Evolutionary conservation across 2,888 invertebrate species (phyloP), one percentile per base, ranked within the genome.

Genomic region (Diaprepes abbreviatus): DNA sequence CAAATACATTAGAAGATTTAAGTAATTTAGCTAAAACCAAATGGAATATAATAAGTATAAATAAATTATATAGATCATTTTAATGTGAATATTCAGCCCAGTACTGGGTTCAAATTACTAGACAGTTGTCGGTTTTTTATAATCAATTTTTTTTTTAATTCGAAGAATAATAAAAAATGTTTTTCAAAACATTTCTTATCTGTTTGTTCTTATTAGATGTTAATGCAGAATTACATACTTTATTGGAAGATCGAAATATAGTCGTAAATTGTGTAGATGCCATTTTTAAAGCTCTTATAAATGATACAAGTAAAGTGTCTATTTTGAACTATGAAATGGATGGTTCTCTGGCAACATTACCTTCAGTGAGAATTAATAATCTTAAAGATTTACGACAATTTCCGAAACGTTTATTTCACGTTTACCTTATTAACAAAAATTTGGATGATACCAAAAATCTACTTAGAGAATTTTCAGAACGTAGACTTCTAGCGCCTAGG

Each of bases 391-490:
- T 12, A n/a, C 19, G 17, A 16, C 3, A n/a, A 21, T 14, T n/a
- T 3, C 16, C 33, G 16, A 40, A 40, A 16, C 5, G 16, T 17
- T 38, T 3, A 40, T 40, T 40, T 40, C 1, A 55, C 14, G 36
- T 36, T 24, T 55, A 55, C 14, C 12, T 55, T 16, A 55, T 55
- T 33, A 36, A 55, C 16, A 33, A 55, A 55, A n/a, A 38, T 5
- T 10, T 38, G 2, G 7, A 5, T 5, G 21, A 55, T 5, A 55
- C 10, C 6, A 12, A 19, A 1, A n/a, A 2, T 16, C 4, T 7
- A 16, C 1, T 55, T 6, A 19, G 9, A 19, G 12, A 36, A 6
- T 55, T 35, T 3, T 55, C 2, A 1, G 4, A 19, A 17, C 12
- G 9, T 31, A 36, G 36, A 55, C n/a, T 19, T 21, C 16, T 55